A percentile compares a stretch with the other conserved stretches of the same genome.
Conservation (phyloP, 2,888 invertebrate genomes). For the Mythimna loreyi region DNA sequence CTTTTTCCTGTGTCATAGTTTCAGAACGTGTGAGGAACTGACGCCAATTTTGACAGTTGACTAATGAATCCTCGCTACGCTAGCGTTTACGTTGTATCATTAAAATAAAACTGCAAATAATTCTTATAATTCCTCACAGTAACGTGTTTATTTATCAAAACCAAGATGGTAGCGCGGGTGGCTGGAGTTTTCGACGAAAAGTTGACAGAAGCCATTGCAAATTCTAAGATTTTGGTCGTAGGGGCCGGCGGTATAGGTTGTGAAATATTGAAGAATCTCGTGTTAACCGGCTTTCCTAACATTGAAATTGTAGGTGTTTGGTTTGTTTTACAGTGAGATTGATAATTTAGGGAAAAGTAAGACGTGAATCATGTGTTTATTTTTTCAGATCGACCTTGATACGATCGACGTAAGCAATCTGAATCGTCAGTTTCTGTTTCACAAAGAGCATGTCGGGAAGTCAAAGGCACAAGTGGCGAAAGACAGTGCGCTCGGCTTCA, state of each 20-base stretch:
- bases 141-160: conserved; percentile 55
- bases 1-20: conserved; percentile 21
- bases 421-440: conserved; percentile 99
- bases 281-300: conserved; percentile 97
- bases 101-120: conserved; percentile 62
- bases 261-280: conserved; percentile 99
- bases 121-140: conserved; percentile 53
- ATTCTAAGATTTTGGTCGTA: conserved; percentile 95
- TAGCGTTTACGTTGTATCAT: conserved; percentile 67
- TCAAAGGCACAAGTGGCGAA: conserved; percentile 98
- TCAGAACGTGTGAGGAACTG: conserved; percentile 70
- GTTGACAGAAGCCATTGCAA: conserved; percentile 92
- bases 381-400: conserved; percentile 98
- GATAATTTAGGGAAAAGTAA: background rate
- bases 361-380: conserved; percentile 35
- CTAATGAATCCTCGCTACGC: conserved; percentile 64
- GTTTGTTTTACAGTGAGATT: conserved; percentile 18
- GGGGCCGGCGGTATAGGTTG: conserved; percentile 99
- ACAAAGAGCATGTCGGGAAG: conserved; percentile 99
- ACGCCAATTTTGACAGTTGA: conserved; percentile 81
- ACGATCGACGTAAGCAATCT: conserved; percentile 99
- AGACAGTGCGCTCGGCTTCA: conserved; percentile 96
- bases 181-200: conserved; percentile 92
- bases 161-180: conserved; percentile 92
- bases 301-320: conserved; percentile 96